Evolutionary conservation across 2,888 invertebrate genomes (phyloP).

Genomic region (Tipula confusa): DNA sequence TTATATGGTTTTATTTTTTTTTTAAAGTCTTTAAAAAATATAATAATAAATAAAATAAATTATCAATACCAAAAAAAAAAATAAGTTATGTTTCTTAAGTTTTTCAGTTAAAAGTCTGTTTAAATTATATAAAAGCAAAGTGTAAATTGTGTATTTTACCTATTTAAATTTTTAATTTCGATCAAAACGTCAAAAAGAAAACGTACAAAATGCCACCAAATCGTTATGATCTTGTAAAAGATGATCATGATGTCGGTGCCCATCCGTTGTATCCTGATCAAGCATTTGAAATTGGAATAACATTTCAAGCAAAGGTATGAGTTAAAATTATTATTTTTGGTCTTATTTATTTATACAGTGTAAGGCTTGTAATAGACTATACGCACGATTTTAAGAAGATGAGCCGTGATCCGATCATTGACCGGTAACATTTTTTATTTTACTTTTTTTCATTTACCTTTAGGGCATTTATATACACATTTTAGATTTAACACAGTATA

Average conservation of each 20-base stretch:
- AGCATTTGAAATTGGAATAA: slow-evolving; percentile 75
- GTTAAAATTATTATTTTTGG: no score
- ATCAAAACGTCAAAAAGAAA: background rate
- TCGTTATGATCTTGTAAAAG: slow-evolving; percentile 81
- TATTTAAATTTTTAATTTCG: background rate
- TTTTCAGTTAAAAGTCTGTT: background rate
- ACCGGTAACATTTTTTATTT: background rate
- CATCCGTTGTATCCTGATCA: slow-evolving; percentile 89
- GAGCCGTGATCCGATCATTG: background rate
- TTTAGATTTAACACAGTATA: background rate
- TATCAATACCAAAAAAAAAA: slow-evolving; percentile 16
- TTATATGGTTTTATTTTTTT: no score
- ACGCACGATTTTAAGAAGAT: background rate
- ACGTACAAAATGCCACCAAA: slow-evolving; percentile 68
- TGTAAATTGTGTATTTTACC: background rate
- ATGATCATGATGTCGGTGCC: slow-evolving; percentile 77
- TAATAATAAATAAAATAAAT: no score
- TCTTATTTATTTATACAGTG: slow-evolving; percentile 3
- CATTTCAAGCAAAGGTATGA: slow-evolving; percentile 86
- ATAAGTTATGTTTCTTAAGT: background rate
- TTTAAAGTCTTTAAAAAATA: background rate
- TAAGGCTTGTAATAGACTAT: background rate
- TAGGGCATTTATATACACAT: background rate
- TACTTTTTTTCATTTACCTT: background rate
- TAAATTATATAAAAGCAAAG: background rate